Base-by-base conservation (phyloP, 2,797 vertebrate genomes). In the Oophaga sylvatica region DNA sequence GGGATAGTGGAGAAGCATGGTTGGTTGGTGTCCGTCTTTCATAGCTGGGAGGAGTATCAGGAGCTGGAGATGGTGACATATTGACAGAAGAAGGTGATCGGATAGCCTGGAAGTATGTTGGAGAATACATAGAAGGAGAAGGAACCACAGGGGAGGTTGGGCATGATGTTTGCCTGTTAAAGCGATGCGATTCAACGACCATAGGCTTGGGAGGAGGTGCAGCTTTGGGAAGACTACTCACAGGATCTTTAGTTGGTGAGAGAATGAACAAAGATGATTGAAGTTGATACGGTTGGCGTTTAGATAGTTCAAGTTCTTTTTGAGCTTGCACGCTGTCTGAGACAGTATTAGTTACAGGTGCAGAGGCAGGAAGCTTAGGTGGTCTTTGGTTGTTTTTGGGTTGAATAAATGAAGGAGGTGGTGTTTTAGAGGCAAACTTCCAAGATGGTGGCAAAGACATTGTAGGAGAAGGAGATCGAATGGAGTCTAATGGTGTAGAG, bases 391-490 rank as follows among this genome's bases (percentile, higher is more conserved):
- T 95, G 90, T 96, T 95, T 59, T 96, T 96, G 85, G 96, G 94
- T 68, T 93, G 96, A 10, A 95, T 96, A 73, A 97, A 97, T 89
- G 96, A 93, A 90, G 96, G 97, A 3, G 98, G 92, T 0, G 93
- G 92, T 31, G 92, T 90, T 76, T 94, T 97, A 92, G 95, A 94
- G 1, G 96, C 95, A 7, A 96, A 99, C 63, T 97, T 96, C 98
- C 98, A 99, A 89, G 98, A 99, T 0, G 98, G 97, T 85, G 98
- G 98, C 92, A 99, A 93, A 86, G 98, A 99, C 95, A 97, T 96
- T 0, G 98, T 98, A 20, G 98, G 98, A 0, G 98, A 99, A 0
- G 97, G 97, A 90, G 96, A 96, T 89, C 98, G 95, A 53, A 94
- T 92, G 88, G 94, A 91, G 1, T 93, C 93, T 0, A 92, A 35